phyloP scores from a whole-genome alignment of 2,888 invertebrate species.

The Thalpophila matura region DNA sequence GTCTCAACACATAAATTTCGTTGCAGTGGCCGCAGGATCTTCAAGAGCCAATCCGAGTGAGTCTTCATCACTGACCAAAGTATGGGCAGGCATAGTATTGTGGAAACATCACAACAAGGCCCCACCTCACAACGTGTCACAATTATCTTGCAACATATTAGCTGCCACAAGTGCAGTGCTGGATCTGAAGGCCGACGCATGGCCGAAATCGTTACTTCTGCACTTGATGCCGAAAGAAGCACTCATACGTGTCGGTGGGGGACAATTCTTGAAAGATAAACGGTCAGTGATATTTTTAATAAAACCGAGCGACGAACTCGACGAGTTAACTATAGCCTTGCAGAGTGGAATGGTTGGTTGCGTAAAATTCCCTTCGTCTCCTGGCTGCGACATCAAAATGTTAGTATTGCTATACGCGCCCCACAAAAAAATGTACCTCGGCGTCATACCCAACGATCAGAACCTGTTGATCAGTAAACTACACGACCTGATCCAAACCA shows the following conservation, averaged over 20 bases:
- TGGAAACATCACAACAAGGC: conserved; percentile 20
- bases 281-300: conserved; percentile 18
- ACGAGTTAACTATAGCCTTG: conserved; percentile 12
- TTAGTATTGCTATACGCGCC: conserved; percentile 23
- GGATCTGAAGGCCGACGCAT: background rate
- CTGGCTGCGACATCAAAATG: conserved; percentile 10
- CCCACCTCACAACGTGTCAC: background rate
- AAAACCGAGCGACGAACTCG: conserved; percentile 2
- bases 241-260: conserved; percentile 1
- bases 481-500: background rate
- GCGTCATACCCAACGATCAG: conserved; percentile 32
- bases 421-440: conserved; percentile 7
- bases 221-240: conserved; percentile 21
- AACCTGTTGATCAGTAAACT: conserved; percentile 13
- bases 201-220: conserved; percentile 21
- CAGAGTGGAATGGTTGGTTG: conserved; percentile 22
- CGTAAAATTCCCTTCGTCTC: conserved; percentile 10
- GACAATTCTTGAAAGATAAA: background rate
- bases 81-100: conserved; percentile 27
- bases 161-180: background rate
- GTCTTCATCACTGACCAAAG: background rate
- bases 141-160: conserved; percentile 12
- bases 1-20: background rate
- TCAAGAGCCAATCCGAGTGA: background rate
- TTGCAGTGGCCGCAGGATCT: background rate